Percentiles rank a stretch among this genome's conserved stretches.
These are phyloP conservation scores for Linurgus olivaceus DNA, from an alignment of 2,797 vertebrate species.

Conservation along the genomic window DNA sequence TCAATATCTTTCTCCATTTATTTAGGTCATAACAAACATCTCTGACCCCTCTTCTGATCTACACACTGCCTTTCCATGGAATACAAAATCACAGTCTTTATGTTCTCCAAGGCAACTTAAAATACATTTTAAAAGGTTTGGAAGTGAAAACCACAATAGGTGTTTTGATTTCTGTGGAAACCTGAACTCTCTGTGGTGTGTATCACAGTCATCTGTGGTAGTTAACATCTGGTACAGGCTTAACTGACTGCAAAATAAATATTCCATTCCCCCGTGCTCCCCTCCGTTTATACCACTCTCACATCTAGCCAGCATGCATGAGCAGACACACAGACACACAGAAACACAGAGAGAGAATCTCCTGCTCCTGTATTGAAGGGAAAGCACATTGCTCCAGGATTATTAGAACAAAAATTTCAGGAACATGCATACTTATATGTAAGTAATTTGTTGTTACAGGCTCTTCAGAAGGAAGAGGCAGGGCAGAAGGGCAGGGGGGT, in stretches of 20 bases:
- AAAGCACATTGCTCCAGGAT: neutral
- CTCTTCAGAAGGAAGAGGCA: neutral
- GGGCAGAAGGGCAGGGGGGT: accelerated
- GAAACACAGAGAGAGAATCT: neutral
- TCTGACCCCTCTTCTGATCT: neutral
- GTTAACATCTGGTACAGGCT: neutral
- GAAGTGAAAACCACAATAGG: neutral
- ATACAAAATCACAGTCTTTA: neutral
- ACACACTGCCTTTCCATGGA: neutral
- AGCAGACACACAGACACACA: neutral
- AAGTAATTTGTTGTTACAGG: neutral
- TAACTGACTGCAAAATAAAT: neutral
- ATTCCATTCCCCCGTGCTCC: neutral
- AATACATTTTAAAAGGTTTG: neutral
- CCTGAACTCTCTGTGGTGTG: neutral
- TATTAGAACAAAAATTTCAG: neutral
- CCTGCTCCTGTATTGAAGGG: neutral
- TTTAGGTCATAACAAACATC: neutral
- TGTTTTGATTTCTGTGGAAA: neutral
- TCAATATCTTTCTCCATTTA: neutral
- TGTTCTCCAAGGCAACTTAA: neutral
- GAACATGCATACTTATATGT: accelerated
- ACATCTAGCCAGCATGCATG: neutral
- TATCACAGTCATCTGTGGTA: neutral
- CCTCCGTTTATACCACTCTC: neutral